Evolutionary conservation across 2,113 vertebrate species (phyloP), one percentile per base, ranked within the genome.

Genomic region (Onychostoma macrolepis): DNA sequence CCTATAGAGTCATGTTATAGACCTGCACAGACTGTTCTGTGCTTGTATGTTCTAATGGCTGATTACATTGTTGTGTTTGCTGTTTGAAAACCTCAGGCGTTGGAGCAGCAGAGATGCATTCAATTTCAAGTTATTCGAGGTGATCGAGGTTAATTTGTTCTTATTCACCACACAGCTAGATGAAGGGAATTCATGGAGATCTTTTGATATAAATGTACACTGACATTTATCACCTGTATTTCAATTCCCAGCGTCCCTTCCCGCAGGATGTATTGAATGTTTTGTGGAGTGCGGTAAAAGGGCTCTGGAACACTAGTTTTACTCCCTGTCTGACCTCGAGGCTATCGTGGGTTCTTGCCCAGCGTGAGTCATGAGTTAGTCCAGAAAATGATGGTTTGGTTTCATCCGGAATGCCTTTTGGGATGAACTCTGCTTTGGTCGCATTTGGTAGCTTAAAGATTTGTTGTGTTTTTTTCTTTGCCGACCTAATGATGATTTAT

Each of bases 401-500:
- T 28, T 43, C 26, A 85, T 74, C 61, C 19, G 17, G 26, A 50
- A 53, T 21, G 43, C 45, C 48, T 78, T 78, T 78, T 78, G 48
- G 76, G 76, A 78, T 53, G 45, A 81, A 69, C 17, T 12, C 79
- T 80, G 58, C 74, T 86, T 86, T 88, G 38, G 19, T 74, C 15
- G 1, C 13, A 38, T 80, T 33, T 41, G 78, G 56, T 38, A 58
- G 33, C 28, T 50, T 69, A 80, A 61, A 65, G 78, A 85, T 28
- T 63, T 86, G 38, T 69, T 85, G 79, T 86, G 50, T 19, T 33
- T 38, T 13, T 69, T n/a, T 80, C 67, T 89, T 69, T 76, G 82
- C 84, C 17, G 78, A 86, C 56, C 36, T 90, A 87, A 86, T 89
- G 86, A 92, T 87, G 69, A 92, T 92, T 92, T 89, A 80, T 87